Evolutionary conservation across 35 echinoderm and acorn worm genomes (phyloP), one percentile per base, ranked within the genome.

Genomic region (Ptychodera flava): DNA sequence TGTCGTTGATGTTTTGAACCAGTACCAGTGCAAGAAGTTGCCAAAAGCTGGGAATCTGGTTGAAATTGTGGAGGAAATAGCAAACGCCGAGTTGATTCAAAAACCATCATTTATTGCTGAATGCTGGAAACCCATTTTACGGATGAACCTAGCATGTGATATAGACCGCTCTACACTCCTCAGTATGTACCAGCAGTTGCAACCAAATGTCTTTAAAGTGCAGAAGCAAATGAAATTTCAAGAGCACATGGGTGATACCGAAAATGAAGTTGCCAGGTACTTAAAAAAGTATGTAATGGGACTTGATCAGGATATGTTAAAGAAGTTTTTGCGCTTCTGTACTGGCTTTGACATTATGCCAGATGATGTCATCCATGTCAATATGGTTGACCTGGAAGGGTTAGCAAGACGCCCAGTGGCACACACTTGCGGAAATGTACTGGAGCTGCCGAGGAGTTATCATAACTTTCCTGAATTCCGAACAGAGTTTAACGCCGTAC

Each of bases 381-480:
- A 53, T 29, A 76, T 89, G 34, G 77, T 35, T 28, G 0, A 89
- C 0, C 75, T 29, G 29, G 35, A 27, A 76, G 87, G 80, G 14
- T 29, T 89, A 64, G 6, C 15, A 45, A 27, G 87, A 34, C 80
- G 77, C 76, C 87, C 87, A 38, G 87, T 89, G 0, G 78, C 87
- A 30, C 79, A 64, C 78, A 89, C 36, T 52, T 89, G 79, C 35
- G 80, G 79, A n/a, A 76, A 32, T 82, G 37, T 77, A 76, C 34
- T 89, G 31, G 79, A 89, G 37, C 53, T 89, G 29, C 80, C 87
- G n/a, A 31, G 30, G 14, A 83, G 79, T 64, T 89, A 89, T 83
- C 79, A 83, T 31, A 89, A 75, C 28, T 89, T 76, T 31, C 87
- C 87, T 31, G 37, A 82, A 38, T 89, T 89, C 76, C 38, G 87